Conservation (phyloP, 2,888 invertebrate genomes). For the Oligia strigilis region DNA sequence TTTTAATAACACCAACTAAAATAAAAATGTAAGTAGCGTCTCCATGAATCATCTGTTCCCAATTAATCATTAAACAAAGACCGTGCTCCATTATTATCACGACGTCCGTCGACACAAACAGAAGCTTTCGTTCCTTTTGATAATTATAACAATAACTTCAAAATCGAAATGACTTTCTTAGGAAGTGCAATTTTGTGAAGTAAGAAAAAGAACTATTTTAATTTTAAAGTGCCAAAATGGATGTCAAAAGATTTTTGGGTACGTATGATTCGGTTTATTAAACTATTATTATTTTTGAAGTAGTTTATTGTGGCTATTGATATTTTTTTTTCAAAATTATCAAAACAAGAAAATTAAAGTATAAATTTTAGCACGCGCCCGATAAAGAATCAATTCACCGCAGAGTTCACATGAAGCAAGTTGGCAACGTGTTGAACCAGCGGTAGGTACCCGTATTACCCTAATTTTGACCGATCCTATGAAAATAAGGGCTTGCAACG, state of each 20-base stretch:
- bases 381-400: too few species aligned
- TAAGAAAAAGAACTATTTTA: conserved; percentile 8
- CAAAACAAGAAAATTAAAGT: neutral
- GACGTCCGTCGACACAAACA: conserved; percentile 39
- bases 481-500: neutral
- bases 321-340: neutral
- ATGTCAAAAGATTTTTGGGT: conserved; percentile 43
- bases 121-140: conserved; percentile 44
- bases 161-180: conserved; percentile 12
- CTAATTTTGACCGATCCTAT: neutral
- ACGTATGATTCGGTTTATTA: conserved; percentile 13
- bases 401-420: too few species aligned
- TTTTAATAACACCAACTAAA: neutral
- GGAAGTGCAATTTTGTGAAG: conserved; percentile 27
- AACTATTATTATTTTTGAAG: too few species aligned
- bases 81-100: conserved; percentile 40
- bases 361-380: neutral
- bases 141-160: conserved; percentile 17
- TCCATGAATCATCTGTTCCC: conserved; percentile 41
- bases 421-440: too few species aligned
- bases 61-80: conserved; percentile 58
- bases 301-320: too few species aligned
- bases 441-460: neutral
- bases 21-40: conserved; percentile 6
- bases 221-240: conserved; percentile 37